Evolutionary conservation across 2,113 vertebrate genomes (phyloP).

Genomic region (Genyomyrus donnyi): DNA sequence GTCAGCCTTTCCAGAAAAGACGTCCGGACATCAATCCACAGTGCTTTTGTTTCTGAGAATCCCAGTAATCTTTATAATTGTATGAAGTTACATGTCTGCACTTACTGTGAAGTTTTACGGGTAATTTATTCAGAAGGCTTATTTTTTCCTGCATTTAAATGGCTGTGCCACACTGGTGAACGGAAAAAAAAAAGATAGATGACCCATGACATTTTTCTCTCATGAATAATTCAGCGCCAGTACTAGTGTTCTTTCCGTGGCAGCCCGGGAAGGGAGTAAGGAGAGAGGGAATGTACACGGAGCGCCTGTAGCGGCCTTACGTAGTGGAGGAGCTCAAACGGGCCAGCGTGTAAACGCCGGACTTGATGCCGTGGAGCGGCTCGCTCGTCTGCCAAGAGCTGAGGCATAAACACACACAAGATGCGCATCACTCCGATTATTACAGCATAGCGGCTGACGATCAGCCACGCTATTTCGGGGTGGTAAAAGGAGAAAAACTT

Average conservation of each 20-base stretch:
- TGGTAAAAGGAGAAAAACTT: neutral
- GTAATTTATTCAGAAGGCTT: neutral
- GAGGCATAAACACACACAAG: slow-evolving; percentile 18
- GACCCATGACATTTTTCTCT: neutral
- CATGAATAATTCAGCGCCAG: neutral
- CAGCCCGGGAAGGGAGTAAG: neutral
- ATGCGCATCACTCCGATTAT: neutral
- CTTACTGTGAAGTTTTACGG: neutral
- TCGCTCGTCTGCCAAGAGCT: slow-evolving; percentile 42
- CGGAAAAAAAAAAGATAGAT: neutral
- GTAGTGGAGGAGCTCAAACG: slow-evolving; percentile 39
- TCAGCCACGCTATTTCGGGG: neutral
- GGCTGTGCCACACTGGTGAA: neutral
- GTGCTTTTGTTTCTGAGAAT: neutral
- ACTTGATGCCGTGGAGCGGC: slow-evolving; percentile 40
- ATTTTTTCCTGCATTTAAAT: neutral
- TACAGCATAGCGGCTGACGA: neutral
- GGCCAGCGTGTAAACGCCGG: slow-evolving; percentile 38
- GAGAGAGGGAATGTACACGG: neutral
- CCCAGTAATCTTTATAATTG: neutral
- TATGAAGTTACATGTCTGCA: neutral
- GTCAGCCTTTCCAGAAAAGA: slow-evolving; percentile 2
- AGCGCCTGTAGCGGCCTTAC: slow-evolving; percentile 32
- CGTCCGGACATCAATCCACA: neutral
- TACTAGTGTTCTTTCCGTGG: neutral